Base-by-base conservation (phyloP, 2,113 vertebrate species). In the Psophia crepitans region DNA sequence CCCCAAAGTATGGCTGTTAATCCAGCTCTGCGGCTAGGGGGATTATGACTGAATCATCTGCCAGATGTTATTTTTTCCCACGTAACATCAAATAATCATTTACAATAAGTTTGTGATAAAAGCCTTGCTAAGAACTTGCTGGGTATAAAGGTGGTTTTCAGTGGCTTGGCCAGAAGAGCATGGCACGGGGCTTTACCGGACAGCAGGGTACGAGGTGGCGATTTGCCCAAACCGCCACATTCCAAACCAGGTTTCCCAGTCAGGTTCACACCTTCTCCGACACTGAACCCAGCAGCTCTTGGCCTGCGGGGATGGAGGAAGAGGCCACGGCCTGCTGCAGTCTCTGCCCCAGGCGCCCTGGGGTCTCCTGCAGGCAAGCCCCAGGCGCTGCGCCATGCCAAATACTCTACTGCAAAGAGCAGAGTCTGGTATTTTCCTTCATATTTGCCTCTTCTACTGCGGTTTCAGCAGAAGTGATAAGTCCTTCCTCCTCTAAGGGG, bases 121-220 rank as follows among this genome's bases (percentile, higher is more conserved):
- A 80, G 53, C 54, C 33, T 79, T 73, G 35, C 57, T 60, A 69
- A 64, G 44, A 74, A 21, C 22, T 79, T 54, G 20, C 44, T 89
- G 66, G 26, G 4, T 46, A 8, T 41, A 64, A 49, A 73, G 63
- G 35, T n/a, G 24, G 32, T 51, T 91, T 68, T 49, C 26, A n/a
- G 48, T 22, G 48, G 39, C 57, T 84, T 64, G 53, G 35, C 39
- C 61, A 54, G 51, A 75, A 39, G 46, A 81, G 20, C 17, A 28
- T 3, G 7, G 14, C 0, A 0, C 7, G 2, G 56, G 65, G 69
- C 39, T 58, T 56, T 51, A 11, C 35, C 4, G 4, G 2, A 2
- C 63, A 68, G 18, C 5, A 2, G 32, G 14, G 12, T 4, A 0
- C 30, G 23, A 37, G 6, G 22, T 17, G 26, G n/a, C 1, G 1